Evolutionary conservation across 2,888 invertebrate genomes (phyloP).

Genomic region (Drosophila acutilabella): DNA sequence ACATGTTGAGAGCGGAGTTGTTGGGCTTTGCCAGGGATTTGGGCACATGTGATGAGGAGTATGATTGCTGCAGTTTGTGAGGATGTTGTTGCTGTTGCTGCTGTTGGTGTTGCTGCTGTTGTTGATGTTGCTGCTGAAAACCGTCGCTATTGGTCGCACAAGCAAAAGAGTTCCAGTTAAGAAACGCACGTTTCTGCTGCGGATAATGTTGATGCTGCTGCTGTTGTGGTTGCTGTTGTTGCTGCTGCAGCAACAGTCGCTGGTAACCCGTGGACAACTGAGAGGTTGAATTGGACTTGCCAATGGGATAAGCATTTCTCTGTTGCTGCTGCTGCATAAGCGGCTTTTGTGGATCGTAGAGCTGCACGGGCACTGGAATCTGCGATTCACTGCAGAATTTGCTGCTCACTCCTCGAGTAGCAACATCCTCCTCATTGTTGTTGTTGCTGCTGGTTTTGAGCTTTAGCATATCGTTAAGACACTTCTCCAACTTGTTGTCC

Average conservation of each 20-base stretch:
- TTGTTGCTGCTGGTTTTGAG: conserved; percentile 67
- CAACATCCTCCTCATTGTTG: conserved; percentile 59
- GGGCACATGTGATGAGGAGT: conserved; percentile 74
- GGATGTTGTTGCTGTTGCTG: conserved; percentile 64
- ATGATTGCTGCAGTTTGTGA: conserved; percentile 72
- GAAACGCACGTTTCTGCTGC: conserved; percentile 82
- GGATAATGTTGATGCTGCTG: conserved; percentile 70
- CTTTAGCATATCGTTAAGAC: conserved; percentile 84
- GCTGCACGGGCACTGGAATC: conserved; percentile 75
- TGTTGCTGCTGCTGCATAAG: conserved; percentile 62
- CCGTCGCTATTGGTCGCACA: conserved; percentile 79
- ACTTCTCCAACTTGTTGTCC: conserved; percentile 85
- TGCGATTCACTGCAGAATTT: conserved; percentile 67
- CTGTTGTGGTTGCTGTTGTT: conserved; percentile 42
- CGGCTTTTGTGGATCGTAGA: conserved; percentile 72
- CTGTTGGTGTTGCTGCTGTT: conserved; percentile 64
- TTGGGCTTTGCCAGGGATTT: conserved; percentile 68
- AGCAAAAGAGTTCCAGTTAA: conserved; percentile 84
- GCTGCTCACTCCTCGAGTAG: conserved; percentile 46
- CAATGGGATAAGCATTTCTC: conserved; percentile 78
- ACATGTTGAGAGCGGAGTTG: conserved; percentile 55
- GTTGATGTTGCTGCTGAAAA: conserved; percentile 74
- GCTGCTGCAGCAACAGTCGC: conserved; percentile 71
- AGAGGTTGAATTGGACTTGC: conserved; percentile 84
- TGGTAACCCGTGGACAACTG: conserved; percentile 82